Percentiles rank a stretch among this genome's conserved stretches.
These are phyloP conservation scores for Nymphicus hollandicus DNA, from an alignment of 2,113 vertebrate genomes.

Conservation along the genomic window DNA sequence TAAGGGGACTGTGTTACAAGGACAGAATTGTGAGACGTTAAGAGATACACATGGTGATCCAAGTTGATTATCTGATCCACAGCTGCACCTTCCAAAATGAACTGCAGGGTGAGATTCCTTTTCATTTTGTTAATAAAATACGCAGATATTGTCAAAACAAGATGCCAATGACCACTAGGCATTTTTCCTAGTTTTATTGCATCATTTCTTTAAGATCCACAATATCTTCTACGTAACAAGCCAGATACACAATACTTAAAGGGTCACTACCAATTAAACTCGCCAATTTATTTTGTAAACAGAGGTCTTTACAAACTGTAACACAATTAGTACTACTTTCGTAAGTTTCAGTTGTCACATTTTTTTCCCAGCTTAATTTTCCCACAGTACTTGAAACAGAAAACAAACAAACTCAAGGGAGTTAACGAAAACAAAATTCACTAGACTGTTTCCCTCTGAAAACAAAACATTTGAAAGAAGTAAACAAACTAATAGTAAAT, in stretches of 20 bases:
- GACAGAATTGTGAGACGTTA: rapidly evolving
- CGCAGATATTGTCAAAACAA: not conserved
- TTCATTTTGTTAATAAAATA: not conserved
- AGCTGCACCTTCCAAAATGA: not conserved
- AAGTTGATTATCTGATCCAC: not conserved
- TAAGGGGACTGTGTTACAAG: not conserved
- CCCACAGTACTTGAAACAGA: not conserved
- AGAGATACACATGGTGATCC: not conserved
- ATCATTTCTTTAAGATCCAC: not conserved
- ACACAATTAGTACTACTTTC: not conserved
- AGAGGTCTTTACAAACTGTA: not conserved
- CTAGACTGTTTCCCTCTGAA: not conserved
- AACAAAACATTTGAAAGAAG: not conserved
- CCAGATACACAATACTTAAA: not conserved
- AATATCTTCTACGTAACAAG: not conserved
- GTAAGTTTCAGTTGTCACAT: not conserved
- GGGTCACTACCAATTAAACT: not conserved
- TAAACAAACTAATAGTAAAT: not conserved
- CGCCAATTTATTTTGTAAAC: not conserved
- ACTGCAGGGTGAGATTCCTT: not conserved
- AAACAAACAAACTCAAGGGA: not conserved
- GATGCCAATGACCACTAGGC: not conserved
- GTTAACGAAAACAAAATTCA: not conserved
- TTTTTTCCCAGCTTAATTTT: not conserved
- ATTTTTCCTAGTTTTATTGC: not conserved